These are phyloP conservation scores for Merodon equestris DNA, from an alignment of 2,888 invertebrate species.

Conservation along the genomic window DNA sequence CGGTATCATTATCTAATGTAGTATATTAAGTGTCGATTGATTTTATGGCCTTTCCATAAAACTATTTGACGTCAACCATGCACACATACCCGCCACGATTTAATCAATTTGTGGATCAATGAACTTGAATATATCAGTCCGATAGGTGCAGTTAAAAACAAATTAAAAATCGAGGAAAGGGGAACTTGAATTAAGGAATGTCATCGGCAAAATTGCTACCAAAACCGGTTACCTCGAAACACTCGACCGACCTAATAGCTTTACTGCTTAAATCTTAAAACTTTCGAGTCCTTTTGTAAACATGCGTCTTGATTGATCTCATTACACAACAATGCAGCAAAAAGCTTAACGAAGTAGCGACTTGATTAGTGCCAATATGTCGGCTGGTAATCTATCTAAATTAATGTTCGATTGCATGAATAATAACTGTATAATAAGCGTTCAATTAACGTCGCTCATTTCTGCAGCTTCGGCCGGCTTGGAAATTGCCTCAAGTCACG, in stretches of 20 bases:
- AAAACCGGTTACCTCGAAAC: not conserved
- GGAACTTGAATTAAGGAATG: not conserved
- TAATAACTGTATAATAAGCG: slow-evolving; percentile 49
- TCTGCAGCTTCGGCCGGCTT: slow-evolving; percentile 1
- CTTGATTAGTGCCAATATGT: slow-evolving; percentile 30
- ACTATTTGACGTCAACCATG: too few relatives aligned
- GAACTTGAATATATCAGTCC: not conserved
- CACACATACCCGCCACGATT: too few relatives aligned
- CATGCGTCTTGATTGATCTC: not conserved
- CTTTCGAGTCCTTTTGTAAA: not conserved
- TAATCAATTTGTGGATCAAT: not conserved
- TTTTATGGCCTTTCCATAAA: not conserved
- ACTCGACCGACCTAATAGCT: not conserved
- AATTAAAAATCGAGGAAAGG: too few relatives aligned
- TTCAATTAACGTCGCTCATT: slow-evolving; percentile 44
- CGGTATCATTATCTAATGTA: not conserved
- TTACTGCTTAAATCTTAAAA: too few relatives aligned
- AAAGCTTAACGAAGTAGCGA: slow-evolving; percentile 6
- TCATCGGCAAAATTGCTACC: not conserved
- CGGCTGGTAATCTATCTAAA: slow-evolving; percentile 39
- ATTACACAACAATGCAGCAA: not conserved
- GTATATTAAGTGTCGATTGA: not conserved
- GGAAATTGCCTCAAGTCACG: slow-evolving; percentile 34
- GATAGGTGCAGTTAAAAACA: too few relatives aligned
- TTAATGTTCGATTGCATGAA: slow-evolving; percentile 12